Percentiles rank a stretch among this genome's conserved stretches.
Conservation (phyloP, 37 sponge, comb jelly and placozoan species). For the Petrosia ficiformis region DNA sequence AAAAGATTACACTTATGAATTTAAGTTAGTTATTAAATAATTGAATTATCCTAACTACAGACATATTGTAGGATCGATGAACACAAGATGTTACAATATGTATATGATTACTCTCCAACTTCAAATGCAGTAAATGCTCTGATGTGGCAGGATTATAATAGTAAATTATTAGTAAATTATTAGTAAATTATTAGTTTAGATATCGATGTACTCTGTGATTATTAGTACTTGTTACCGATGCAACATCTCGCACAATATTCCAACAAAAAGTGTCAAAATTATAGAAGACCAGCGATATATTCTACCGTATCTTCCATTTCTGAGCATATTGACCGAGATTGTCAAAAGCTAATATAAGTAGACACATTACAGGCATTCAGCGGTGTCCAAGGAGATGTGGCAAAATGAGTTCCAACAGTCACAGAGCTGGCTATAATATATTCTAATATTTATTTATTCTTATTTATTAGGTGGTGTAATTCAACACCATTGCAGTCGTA, state of each 20-base stretch:
- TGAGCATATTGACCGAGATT: too few species aligned
- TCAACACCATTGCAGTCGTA: slow-evolving; percentile 75
- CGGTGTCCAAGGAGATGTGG: too few species aligned
- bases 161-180: slow-evolving; percentile 51
- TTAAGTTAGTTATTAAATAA: background rate
- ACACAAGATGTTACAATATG: background rate
- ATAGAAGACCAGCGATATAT: too few species aligned
- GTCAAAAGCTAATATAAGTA: too few species aligned
- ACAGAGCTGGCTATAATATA: background rate
- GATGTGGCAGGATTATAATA: slow-evolving; percentile 83
- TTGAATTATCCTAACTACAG: background rate
- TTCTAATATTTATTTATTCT: background rate
- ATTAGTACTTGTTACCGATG: too few species aligned
- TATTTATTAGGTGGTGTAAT: slow-evolving; percentile 65
- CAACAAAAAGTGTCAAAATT: too few species aligned
- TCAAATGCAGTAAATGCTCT: slow-evolving; percentile 76
- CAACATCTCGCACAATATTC: too few species aligned
- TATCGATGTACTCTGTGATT: too few species aligned
- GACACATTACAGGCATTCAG: too few species aligned
- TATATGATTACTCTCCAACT: slow-evolving; percentile 27
- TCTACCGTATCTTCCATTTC: too few species aligned
- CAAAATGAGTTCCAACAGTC: too few species aligned
- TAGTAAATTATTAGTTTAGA: background rate
- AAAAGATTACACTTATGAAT: background rate
- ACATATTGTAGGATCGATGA: slow-evolving; percentile 11